Evolutionary conservation across 2,888 invertebrate species (phyloP).

Genomic region (Pardosa pseudoannulata): DNA sequence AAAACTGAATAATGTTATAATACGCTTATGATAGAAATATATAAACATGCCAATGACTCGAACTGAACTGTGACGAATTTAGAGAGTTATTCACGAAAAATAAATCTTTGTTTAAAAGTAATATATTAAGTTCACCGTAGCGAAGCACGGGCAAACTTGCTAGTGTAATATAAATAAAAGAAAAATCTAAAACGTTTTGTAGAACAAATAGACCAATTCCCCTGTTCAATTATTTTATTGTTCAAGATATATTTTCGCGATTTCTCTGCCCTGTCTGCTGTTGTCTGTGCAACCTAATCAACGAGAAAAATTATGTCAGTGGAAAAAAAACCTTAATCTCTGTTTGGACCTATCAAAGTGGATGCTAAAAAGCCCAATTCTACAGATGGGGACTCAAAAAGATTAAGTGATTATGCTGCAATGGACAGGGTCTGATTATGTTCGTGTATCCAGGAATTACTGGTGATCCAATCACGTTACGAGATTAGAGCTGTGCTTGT

Average conservation of each 20-base stretch:
- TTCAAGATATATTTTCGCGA: not conserved
- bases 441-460: not conserved
- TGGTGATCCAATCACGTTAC: constrained; percentile 9
- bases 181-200: too few species aligned
- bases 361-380: not conserved
- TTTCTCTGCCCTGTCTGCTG: not conserved
- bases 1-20: too few species aligned
- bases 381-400: not conserved
- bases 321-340: not conserved
- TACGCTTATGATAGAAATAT: too few species aligned
- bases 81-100: too few species aligned
- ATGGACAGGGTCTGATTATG: not conserved
- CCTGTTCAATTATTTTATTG: not conserved
- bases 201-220: too few species aligned
- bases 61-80: too few species aligned
- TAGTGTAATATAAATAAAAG: too few species aligned
- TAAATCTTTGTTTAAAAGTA: too few species aligned
- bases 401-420: constrained; percentile 12
- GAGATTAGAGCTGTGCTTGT: not conserved
- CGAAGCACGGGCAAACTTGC: too few species aligned
- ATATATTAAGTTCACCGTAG: too few species aligned
- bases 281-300: not conserved
- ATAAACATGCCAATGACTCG: too few species aligned
- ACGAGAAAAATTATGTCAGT: not conserved
- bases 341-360: not conserved